Base-by-base conservation (phyloP, 2,797 vertebrate genomes). In the Phylloscopus collybita region DNA sequence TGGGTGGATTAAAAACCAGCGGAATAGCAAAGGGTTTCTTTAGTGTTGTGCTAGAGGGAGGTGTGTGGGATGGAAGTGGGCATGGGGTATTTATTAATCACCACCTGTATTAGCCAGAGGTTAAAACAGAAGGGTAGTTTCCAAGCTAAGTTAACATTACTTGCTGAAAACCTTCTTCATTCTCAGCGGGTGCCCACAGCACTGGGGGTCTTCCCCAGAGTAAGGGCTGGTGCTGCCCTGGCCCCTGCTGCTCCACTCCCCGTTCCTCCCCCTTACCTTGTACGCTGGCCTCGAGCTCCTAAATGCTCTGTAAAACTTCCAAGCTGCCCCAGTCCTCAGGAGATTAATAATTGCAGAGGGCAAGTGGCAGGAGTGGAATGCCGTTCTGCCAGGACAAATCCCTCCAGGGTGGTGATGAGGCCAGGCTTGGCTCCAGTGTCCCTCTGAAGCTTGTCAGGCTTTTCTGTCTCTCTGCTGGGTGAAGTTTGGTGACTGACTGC, bases 381-480 rank as follows among this genome's bases (percentile, higher is more conserved):
- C 69, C 0, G 1, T 74, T 80, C 75, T 80, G 59, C 71, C 87
- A 76, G 89, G 59, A 69, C 23, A 51, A 79, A 66, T 62, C 85
- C 70, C 0, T 0, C 81, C 0, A 0, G 20, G 13, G 27, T 0
- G 1, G 5, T 36, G 84, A 36, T 61, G 78, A 30, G 34, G 82
- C 73, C 36, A 8, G n/a, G 6, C 61, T 79, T 90, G 92, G 62
- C 85, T 81, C 40, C 70, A 7, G 21, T 40, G 47, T 88, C 62
- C 64, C 50, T 69, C 47, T 54, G 66, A 32, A 84, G 56, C 51
- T 57, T 5, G 2, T 65, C 56, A 34, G 44, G 32, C 70, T 90
- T 81, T 75, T 62, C 9, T 12, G 53, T 66, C 22, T 82, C 51
- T 85, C 50, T 22, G 44, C 15, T n/a, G 67, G 66, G 66, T 90